Percentiles rank a stretch among this genome's conserved stretches.
Conservation (phyloP, 2,888 invertebrate species). For the Imbricaverruca yamaguchii region DNA sequence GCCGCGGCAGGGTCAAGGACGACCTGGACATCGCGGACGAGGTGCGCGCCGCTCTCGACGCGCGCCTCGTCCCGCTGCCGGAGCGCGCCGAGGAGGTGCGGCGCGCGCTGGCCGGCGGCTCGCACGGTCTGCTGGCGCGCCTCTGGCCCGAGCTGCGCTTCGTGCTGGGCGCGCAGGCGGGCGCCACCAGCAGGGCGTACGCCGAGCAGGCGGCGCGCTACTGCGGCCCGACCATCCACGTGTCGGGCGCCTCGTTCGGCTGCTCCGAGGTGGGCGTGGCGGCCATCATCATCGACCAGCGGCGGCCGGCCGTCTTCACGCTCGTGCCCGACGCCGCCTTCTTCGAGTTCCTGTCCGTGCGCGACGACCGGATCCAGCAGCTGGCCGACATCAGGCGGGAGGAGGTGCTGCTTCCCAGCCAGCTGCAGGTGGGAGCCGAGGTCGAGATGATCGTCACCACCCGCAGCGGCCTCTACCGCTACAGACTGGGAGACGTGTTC, state of each 20-base stretch:
- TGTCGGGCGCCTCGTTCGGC: neutral
- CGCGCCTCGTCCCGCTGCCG: neutral
- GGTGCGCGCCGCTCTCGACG: neutral
- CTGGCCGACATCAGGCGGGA: neutral
- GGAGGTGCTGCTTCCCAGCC: neutral
- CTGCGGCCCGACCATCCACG: neutral
- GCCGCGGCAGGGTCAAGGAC: neutral
- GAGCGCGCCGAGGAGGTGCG: neutral
- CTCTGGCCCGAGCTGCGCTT: neutral
- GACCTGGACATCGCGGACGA: neutral
- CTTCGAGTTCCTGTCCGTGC: neutral
- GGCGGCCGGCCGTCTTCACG: no score
- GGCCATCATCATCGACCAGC: neutral
- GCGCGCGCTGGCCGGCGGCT: neutral
- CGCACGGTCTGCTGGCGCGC: neutral
- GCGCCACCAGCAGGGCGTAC: neutral
- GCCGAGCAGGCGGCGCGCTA: neutral
- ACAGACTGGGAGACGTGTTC: slow-evolving; percentile 41
- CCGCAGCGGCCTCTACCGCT: slow-evolving; percentile 38
- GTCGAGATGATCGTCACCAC: slow-evolving; percentile 39
- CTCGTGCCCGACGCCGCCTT: neutral
- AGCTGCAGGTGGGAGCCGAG: neutral
- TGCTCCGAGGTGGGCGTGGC: neutral
- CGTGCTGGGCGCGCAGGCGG: neutral
- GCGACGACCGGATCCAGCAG: neutral